A percentile compares a stretch with the other conserved stretches of the same genome.
These are phyloP conservation scores for Phylloscopus collybita DNA, from an alignment of 2,797 vertebrate genomes.

Conservation along the genomic window DNA sequence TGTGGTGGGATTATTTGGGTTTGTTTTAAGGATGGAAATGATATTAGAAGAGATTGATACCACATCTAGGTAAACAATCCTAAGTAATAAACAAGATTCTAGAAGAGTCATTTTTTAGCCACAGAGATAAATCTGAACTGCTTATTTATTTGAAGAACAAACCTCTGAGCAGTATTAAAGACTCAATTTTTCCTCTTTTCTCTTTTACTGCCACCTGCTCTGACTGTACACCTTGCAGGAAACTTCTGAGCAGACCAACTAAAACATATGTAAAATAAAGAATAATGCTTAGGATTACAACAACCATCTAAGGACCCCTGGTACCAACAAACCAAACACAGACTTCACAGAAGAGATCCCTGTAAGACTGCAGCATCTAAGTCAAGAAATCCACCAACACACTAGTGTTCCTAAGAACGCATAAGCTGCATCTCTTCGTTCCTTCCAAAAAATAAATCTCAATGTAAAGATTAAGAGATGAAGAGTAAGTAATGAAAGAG, in stretches of 20 bases:
- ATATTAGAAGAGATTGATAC: slow-evolving; percentile 56
- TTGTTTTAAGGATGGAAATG: slow-evolving; percentile 58
- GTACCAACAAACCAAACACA: not conserved
- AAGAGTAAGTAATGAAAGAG: not conserved
- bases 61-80: slow-evolving; percentile 51
- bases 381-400: not conserved
- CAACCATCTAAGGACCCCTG: not conserved
- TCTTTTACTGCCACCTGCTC: slow-evolving; percentile 1
- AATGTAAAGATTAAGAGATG: not conserved
- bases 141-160: slow-evolving; percentile 2
- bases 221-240: not conserved
- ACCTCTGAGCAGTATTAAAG: not conserved
- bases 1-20: not conserved
- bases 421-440: not conserved
- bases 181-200: not conserved
- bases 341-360: not conserved
- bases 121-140: not conserved
- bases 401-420: not conserved
- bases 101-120: not conserved
- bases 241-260: not conserved
- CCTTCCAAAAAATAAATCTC: not conserved
- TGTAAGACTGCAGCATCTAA: not conserved
- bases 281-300: not conserved
- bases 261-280: not conserved
- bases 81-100: slow-evolving; percentile 41